Base-by-base conservation (phyloP, 2,888 invertebrate species). In the Gerris lacustris region DNA sequence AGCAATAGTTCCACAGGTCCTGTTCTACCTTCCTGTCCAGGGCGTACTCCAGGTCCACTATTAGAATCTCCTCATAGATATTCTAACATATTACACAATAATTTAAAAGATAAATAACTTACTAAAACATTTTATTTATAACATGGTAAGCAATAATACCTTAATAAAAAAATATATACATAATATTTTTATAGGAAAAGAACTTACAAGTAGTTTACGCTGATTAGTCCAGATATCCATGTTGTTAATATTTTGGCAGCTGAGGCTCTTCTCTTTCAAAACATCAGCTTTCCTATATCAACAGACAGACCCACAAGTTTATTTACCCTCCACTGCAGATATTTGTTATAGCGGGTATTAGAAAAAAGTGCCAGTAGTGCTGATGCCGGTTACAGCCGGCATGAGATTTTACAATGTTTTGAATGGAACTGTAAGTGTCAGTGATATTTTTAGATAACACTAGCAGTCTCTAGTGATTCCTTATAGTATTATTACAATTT, bases 1-100 rank as follows among this genome's bases (percentile, higher is more conserved):
- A 93, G 69, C 91, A 91, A 77, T 90, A 84, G 81, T 90, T 92
- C 93, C 93, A 94, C 76, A 94, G 82, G 78, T 93, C 93, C 79
- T 92, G 92, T 79, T 94, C 94, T 45, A 92, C 91, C 82, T 93
- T 93, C 80, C 90, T 90, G 80, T 93, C 92, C 77, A 94, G 81
- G 17, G 92, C 92, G 84, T 90, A 92, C 80, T 93, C 92, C 76
- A 93, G 82, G 80, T 93, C 92, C 71, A 89, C 81, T 69, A 92
- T 85, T 72, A 94, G 82, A 69, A 92, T 87, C 80, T 88, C 86
- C 79, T 89, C 88, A 78, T 87, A 87, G 70, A 90, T 83, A 82
- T 89, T 84, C 78, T 83, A 80, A 68, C 31, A 31, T 81, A 77
- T 64, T 77, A 78, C 76, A 75, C 6, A 45, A 67, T 63, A 67